These are phyloP conservation scores for Drosophila repletoides DNA, from an alignment of 1,140 invertebrate genomes.

Conservation along the genomic window DNA sequence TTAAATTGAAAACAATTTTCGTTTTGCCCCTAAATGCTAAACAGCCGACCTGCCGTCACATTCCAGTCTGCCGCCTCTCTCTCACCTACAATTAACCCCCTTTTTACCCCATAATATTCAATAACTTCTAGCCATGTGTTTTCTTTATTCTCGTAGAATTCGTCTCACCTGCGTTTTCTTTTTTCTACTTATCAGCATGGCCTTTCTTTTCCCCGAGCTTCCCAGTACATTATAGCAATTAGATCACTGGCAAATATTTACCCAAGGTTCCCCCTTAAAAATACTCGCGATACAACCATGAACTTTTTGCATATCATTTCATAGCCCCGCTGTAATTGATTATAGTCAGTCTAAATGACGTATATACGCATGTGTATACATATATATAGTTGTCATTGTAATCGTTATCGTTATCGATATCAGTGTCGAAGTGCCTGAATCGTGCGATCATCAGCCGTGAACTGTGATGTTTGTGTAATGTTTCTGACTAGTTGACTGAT, in stretches of 20 bases:
- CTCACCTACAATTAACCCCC: neutral
- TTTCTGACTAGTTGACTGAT: neutral
- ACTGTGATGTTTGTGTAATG: constrained; percentile 6
- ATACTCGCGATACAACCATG: neutral
- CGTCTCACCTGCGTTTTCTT: too few relatives aligned
- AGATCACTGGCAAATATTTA: constrained; percentile 17
- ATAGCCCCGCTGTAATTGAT: constrained; percentile 7
- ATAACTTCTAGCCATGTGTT: neutral
- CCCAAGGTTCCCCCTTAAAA: constrained; percentile 22
- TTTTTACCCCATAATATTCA: neutral
- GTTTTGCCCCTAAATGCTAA: neutral
- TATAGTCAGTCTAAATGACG: constrained; percentile 16
- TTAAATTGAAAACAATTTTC: neutral
- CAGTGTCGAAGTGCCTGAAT: neutral
- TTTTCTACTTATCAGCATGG: constrained; percentile 13
- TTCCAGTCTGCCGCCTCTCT: neutral
- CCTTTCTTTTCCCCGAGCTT: neutral
- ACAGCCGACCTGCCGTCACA: neutral
- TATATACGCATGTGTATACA: neutral
- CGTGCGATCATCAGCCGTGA: constrained; percentile 20
- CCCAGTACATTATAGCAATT: constrained; percentile 3
- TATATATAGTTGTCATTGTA: constrained; percentile 9
- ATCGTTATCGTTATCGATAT: constrained; percentile 27
- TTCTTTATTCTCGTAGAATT: neutral
- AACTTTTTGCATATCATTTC: constrained; percentile 9